Evolutionary conservation across 2,888 invertebrate genomes (phyloP).

Genomic region (Nomada lathburiana): DNA sequence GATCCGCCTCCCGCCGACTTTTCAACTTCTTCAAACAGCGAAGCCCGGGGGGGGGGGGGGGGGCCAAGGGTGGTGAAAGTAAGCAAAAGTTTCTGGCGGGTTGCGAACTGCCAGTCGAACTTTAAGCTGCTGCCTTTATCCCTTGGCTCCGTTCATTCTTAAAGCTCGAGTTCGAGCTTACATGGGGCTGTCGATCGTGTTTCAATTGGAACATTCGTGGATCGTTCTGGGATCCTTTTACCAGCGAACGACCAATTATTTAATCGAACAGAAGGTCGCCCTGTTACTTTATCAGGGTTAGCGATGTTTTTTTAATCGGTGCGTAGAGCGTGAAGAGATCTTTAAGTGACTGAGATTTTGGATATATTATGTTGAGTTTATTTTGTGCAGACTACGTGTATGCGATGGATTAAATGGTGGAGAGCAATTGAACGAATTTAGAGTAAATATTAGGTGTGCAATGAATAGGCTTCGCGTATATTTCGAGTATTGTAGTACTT

Average conservation of each 20-base stretch:
- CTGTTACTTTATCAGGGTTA: too few species aligned
- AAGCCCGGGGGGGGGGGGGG: neutral
- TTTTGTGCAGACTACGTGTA: too few species aligned
- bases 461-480: neutral
- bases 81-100: slow-evolving; percentile 41
- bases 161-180: neutral
- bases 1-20: slow-evolving; percentile 22
- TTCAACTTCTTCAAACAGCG: slow-evolving; percentile 23
- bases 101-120: slow-evolving; percentile 53
- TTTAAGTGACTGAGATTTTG: too few species aligned
- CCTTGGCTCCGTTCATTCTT: slow-evolving; percentile 42
- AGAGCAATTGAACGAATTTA: neutral
- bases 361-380: too few species aligned
- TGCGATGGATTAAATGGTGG: too few species aligned
- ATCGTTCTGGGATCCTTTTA: neutral
- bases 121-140: slow-evolving; percentile 62
- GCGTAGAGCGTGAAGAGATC: too few species aligned
- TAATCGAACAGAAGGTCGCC: too few species aligned
- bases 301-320: too few species aligned
- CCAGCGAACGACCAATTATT: too few species aligned
- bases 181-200: neutral
- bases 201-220: slow-evolving; percentile 1
- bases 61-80: slow-evolving; percentile 14
- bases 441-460: neutral
- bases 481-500: neutral